Conservation (phyloP, 1,140 invertebrate species). For the Neotoxoptera formosana region DNA sequence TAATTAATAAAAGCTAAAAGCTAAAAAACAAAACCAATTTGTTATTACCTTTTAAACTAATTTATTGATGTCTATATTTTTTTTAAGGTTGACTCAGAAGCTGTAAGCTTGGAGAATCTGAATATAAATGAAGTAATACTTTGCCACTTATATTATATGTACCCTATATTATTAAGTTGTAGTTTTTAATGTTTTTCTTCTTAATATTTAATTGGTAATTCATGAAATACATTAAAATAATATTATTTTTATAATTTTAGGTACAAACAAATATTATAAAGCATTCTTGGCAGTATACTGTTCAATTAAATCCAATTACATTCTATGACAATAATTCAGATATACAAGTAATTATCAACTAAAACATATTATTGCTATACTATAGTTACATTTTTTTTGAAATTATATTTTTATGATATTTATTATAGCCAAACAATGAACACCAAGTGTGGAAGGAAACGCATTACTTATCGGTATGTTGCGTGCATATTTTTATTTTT, state of each 20-base stretch:
- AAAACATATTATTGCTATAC: too few relatives aligned
- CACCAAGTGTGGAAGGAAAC: slow-evolving; percentile 49
- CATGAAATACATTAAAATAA: background rate
- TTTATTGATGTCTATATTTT: background rate
- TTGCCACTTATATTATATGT: background rate
- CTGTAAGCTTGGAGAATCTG: slow-evolving; percentile 6
- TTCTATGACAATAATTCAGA: slow-evolving; percentile 41
- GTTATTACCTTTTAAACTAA: background rate
- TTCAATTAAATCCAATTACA: slow-evolving; percentile 51
- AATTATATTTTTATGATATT: slow-evolving; percentile 4
- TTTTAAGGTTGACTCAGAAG: slow-evolving; percentile 39
- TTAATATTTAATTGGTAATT: background rate
- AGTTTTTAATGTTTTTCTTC: background rate
- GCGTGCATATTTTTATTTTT: background rate
- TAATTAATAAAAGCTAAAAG: too few relatives aligned
- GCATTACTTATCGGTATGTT: slow-evolving; percentile 40
- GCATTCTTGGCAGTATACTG: slow-evolving; percentile 54
- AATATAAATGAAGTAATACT: slow-evolving; percentile 47
- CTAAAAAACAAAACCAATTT: too few relatives aligned
- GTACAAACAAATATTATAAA: slow-evolving; percentile 39
- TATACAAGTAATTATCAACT: slow-evolving; percentile 6
- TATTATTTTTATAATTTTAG: background rate
- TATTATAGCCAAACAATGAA: slow-evolving; percentile 44
- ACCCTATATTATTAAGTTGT: background rate
- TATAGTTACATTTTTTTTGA: background rate